Percentiles rank a stretch among this genome's conserved stretches.
These are phyloP conservation scores for Podarcis muralis DNA, from an alignment of 2,113 vertebrate species.

Conservation along the genomic window DNA sequence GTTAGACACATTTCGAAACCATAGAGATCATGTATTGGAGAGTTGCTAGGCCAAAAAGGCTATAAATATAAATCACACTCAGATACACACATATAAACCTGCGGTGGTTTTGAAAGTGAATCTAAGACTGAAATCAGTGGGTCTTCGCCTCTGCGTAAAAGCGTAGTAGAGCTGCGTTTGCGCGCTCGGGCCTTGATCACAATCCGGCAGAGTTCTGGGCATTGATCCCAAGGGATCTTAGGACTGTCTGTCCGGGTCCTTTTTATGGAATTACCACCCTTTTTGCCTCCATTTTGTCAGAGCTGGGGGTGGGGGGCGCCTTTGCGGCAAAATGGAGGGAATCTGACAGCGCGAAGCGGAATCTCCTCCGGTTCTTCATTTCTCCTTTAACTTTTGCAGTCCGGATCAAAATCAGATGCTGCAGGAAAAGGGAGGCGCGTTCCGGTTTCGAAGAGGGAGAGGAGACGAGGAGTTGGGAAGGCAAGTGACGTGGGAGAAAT, in stretches of 20 bases:
- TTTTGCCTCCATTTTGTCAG: not conserved
- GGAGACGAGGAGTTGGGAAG: not conserved
- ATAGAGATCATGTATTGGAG: not conserved
- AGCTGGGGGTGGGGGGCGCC: not conserved
- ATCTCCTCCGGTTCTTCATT: not conserved
- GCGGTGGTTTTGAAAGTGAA: not conserved
- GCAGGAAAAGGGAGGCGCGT: not conserved
- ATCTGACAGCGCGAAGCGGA: not conserved
- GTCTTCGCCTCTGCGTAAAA: not conserved
- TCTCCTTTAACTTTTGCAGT: too few relatives aligned
- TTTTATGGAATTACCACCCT: not conserved
- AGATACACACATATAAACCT: too few relatives aligned
- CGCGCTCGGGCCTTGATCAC: not conserved
- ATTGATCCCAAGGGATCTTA: too few relatives aligned
- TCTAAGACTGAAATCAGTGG: not conserved
- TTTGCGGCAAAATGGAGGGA: not conserved
- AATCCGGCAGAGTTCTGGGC: not conserved
- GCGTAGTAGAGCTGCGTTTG: not conserved
- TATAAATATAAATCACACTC: too few relatives aligned
- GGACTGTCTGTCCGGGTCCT: too few relatives aligned
- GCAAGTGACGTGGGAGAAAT: not conserved
- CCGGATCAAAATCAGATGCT: not conserved
- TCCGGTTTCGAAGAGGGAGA: not conserved
- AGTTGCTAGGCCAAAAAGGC: not conserved
- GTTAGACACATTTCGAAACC: not conserved